phyloP scores from a whole-genome alignment of 2,888 invertebrate species.

The Amphimallon solstitiale region DNA sequence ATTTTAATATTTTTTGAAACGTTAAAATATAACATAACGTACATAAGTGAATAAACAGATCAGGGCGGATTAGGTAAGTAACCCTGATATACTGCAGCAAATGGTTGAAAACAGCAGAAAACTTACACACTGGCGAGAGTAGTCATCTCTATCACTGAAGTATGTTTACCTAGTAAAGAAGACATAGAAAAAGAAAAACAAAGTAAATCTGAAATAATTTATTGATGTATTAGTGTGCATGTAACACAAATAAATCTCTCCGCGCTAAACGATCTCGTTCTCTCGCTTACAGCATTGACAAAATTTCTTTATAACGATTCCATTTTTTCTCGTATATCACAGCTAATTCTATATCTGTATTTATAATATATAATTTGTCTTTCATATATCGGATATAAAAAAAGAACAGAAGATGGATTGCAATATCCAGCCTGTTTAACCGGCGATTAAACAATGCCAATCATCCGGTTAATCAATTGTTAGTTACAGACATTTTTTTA shows the following conservation, averaged over 20 bases:
- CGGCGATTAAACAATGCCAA: background rate
- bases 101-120: too few species aligned
- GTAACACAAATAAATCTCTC: conserved; percentile 26
- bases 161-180: too few species aligned
- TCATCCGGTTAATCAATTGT: background rate
- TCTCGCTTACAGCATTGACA: background rate
- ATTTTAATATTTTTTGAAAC: too few species aligned
- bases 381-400: conserved; percentile 30
- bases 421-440: background rate
- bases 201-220: conserved; percentile 24
- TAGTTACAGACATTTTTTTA: background rate
- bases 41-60: too few species aligned
- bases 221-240: conserved; percentile 32
- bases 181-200: background rate
- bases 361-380: conserved; percentile 4
- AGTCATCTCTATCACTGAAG: too few species aligned
- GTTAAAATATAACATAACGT: too few species aligned
- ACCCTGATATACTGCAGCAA: too few species aligned
- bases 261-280: background rate
- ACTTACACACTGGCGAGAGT: too few species aligned
- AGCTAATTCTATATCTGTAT: conserved; percentile 47
- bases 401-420: conserved; percentile 8
- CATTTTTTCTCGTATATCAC: conserved; percentile 45
- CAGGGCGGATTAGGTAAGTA: too few species aligned
- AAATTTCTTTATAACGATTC: background rate